These are phyloP conservation scores for Eueremaeus valkanovi DNA, from an alignment of 2,888 invertebrate species.

Conservation along the genomic window DNA sequence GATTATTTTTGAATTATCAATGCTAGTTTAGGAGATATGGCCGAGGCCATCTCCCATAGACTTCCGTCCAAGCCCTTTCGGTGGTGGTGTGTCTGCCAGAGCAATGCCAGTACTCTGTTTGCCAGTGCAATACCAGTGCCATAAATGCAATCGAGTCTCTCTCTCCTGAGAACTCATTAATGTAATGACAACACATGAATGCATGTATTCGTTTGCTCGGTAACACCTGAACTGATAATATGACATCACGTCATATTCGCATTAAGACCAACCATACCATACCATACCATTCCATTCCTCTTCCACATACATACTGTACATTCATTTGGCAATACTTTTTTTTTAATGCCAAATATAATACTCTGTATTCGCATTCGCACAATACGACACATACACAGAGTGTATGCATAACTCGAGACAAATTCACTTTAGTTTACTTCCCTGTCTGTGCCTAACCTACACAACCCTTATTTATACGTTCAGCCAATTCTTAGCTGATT, in stretches of 20 bases:
- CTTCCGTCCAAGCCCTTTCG: no score
- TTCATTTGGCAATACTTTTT: no score
- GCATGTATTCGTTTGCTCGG: constrained; percentile 26
- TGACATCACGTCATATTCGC: constrained; percentile 26
- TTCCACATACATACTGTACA: neutral
- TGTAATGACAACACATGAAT: constrained; percentile 15
- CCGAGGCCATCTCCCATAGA: no score
- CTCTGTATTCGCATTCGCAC: no score
- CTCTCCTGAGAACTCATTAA: constrained; percentile 33
- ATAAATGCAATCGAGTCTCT: neutral
- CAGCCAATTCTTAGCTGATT: neutral
- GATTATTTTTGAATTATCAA: no score
- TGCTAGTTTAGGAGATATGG: no score
- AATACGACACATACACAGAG: neutral
- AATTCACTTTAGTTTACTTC: neutral
- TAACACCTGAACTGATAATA: constrained; percentile 33
- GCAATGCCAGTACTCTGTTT: neutral
- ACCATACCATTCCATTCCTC: neutral
- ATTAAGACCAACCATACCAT: neutral
- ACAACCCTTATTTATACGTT: neutral
- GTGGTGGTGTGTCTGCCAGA: neutral
- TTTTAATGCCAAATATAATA: no score
- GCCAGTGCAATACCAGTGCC: neutral
- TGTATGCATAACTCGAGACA: neutral
- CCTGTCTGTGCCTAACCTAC: neutral